These are phyloP conservation scores for Todiramphus chloris DNA, from an alignment of 2,113 vertebrate genomes.

Conservation along the genomic window DNA sequence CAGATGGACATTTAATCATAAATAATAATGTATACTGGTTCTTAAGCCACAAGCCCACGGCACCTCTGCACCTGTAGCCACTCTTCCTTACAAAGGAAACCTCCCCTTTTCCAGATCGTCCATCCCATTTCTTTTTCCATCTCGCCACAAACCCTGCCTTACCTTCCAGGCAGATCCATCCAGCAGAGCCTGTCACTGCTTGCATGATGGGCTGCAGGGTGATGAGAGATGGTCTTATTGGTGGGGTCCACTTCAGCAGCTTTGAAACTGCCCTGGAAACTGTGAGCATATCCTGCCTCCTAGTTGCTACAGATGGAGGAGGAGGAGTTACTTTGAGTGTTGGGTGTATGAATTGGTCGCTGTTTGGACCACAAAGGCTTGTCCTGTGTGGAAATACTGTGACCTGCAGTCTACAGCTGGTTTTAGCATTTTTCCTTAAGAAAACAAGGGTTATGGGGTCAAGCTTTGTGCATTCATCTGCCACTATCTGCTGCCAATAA, in stretches of 20 bases:
- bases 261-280: not conserved
- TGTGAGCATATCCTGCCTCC: not conserved
- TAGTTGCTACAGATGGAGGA: not conserved
- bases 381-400: not conserved
- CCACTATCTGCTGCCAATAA: not conserved
- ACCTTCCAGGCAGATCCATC: not conserved
- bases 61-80: constrained; percentile 8
- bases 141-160: not conserved
- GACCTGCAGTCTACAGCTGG: not conserved
- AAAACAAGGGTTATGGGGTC: not conserved
- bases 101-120: not conserved
- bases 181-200: not conserved
- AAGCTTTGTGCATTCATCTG: not conserved
- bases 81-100: not conserved
- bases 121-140: not conserved
- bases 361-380: not conserved
- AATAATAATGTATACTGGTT: not conserved
- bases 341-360: not conserved
- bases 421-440: not conserved
- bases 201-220: not conserved
- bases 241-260: not conserved
- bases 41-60: not conserved
- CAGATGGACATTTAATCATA: constrained; percentile 56
- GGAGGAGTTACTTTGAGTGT: not conserved
- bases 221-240: fast-evolving